These are phyloP conservation scores for Actinemys pallida DNA, from an alignment of 2,113 vertebrate genomes.

Conservation along the genomic window DNA sequence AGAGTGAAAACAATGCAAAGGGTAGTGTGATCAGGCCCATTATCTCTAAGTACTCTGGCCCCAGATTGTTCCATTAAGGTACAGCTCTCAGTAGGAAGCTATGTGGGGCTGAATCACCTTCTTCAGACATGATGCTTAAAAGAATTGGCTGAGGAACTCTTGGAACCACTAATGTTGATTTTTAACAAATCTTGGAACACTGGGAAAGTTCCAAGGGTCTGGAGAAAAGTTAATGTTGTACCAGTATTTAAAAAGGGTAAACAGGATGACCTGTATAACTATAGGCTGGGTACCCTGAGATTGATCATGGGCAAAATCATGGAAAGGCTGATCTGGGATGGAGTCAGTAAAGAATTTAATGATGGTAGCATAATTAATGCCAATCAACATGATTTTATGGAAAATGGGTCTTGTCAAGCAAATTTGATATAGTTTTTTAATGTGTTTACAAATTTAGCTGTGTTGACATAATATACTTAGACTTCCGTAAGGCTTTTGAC, in stretches of 20 bases:
- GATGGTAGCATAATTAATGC: neutral
- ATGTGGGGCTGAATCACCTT: neutral
- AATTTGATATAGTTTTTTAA: neutral
- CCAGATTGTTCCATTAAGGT: neutral
- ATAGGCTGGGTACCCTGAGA: neutral
- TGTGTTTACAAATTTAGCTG: neutral
- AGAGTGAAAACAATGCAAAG: neutral
- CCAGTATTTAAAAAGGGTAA: neutral
- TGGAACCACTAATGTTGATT: neutral
- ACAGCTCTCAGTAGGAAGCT: neutral
- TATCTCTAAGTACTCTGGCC: neutral
- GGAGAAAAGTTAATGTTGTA: neutral
- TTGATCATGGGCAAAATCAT: neutral
- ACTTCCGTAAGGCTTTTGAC: neutral
- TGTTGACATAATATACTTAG: neutral
- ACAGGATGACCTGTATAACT: neutral
- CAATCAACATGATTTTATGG: neutral
- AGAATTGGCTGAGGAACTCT: neutral
- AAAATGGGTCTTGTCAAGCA: neutral
- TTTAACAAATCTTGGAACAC: neutral
- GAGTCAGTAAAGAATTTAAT: neutral
- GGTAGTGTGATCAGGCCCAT: neutral
- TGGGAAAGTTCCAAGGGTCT: neutral
- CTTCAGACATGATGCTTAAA: neutral
- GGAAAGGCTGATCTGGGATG: neutral